Base-by-base conservation (phyloP, 1,140 invertebrate species). In the Alviniconcha marisindica region DNA sequence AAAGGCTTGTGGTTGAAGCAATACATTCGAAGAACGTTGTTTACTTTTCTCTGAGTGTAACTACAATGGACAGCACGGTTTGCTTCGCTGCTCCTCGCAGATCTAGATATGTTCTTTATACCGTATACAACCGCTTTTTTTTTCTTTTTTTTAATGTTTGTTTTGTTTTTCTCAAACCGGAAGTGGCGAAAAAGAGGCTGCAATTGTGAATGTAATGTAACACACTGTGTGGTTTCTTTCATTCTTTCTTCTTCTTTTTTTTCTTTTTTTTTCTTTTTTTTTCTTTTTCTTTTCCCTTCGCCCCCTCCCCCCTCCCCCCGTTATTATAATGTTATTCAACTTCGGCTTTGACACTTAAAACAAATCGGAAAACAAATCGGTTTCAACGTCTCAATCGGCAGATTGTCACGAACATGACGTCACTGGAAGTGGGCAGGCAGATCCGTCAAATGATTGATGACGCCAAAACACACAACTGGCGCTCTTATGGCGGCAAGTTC, bases 361-460 rank as follows among this genome's bases (percentile, higher is more conserved):
- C n/a, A n/a, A n/a, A n/a, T n/a, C n/a, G n/a, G n/a, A n/a, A n/a
- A n/a, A n/a, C n/a, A n/a, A n/a, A n/a, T n/a, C n/a, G n/a, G n/a
- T n/a, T n/a, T n/a, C n/a, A n/a, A 12, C 48, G 21, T 51, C 48
- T 21, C 48, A 51, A 7, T 14, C 40, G 0, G 44, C 90, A 97
- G 96, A 86, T 95, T 36, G 90, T 95, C 0, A 60, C 84, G 10
- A 95, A 96, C 85, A 93, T 97, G 66, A 95, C 95, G 1, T 95
- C 95, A 0, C 89, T 93, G 28, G 93, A 95, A 0, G 96, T 95
- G 88, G 96, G 96, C 0, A 89, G 94, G 0, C 87, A 93, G 24
- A 95, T 96, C n/a, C 94, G 95, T 31, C 86, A 88, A 0, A 87
- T 93, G 87, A 97, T 98, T 74, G 93, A 93, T 21, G 96, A 98